These are phyloP conservation scores for Corythornis cristatus DNA, from an alignment of 2,113 vertebrate genomes.

Conservation along the genomic window DNA sequence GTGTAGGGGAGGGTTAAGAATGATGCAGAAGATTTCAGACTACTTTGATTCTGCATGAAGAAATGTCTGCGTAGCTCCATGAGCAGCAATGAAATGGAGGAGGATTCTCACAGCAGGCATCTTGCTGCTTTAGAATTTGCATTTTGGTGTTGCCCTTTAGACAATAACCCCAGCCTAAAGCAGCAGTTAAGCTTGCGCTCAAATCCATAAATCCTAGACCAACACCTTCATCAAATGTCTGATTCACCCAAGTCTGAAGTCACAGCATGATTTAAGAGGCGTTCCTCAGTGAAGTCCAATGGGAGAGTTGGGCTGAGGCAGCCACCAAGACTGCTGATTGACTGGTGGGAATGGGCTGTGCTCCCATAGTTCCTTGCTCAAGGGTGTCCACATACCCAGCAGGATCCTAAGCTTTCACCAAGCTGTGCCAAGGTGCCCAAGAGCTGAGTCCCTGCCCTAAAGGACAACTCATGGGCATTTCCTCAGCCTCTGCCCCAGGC, in stretches of 20 bases:
- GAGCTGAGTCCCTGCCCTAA: not conserved
- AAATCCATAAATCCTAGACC: not conserved
- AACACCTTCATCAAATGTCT: not conserved
- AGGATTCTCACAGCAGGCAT: not conserved
- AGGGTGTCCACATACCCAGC: not conserved
- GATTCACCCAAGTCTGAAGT: not conserved
- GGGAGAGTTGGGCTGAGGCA: conserved; percentile 2
- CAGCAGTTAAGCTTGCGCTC: not conserved
- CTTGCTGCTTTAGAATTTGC: not conserved
- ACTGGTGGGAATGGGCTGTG: not conserved
- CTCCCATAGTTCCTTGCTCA: not conserved
- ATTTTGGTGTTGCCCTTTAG: not conserved
- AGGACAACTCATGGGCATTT: not conserved
- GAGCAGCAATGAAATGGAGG: not conserved
- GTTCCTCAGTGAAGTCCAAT: not conserved
- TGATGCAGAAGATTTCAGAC: not conserved
- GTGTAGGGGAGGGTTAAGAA: not conserved
- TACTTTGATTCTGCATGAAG: not conserved
- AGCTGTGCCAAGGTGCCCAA: not conserved
- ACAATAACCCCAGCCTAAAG: not conserved
- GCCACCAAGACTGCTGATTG: not conserved
- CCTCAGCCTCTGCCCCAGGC: not conserved
- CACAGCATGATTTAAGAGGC: not conserved
- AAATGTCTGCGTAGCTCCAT: accelerated
- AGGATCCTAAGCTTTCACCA: not conserved